A percentile compares a stretch with the other conserved stretches of the same genome.
phyloP scores from a whole-genome alignment of 2,113 vertebrate genomes.

The Alethe castanea region DNA sequence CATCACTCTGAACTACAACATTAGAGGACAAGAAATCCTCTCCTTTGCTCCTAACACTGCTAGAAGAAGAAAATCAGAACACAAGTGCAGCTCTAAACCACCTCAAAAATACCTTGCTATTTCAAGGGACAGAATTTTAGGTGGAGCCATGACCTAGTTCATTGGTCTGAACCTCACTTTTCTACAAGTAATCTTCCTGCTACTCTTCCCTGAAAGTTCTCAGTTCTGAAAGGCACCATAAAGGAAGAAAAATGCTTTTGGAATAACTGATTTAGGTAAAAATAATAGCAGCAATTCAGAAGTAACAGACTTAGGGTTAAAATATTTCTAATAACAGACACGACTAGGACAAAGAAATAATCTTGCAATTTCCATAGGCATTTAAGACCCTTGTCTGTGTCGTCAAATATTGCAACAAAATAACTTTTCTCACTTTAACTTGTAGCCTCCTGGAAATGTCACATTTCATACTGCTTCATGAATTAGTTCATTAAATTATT shows the following conservation, averaged over 20 bases:
- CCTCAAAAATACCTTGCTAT: neutral
- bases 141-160: neutral
- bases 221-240: neutral
- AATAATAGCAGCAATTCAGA: neutral
- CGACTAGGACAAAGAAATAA: neutral
- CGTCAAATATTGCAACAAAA: neutral
- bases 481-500: neutral
- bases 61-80: neutral
- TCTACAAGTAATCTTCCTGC: neutral
- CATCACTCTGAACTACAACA: accelerated
- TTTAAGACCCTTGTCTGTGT: neutral
- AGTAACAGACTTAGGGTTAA: neutral
- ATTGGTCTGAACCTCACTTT: neutral
- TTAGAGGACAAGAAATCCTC: too few relatives aligned
- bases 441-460: neutral
- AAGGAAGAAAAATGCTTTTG: neutral
- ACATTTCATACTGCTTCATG: neutral
- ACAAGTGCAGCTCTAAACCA: neutral
- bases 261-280: neutral
- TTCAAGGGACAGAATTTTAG: neutral
- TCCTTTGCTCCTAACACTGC: neutral
- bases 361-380: neutral
- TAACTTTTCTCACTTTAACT: neutral
- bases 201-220: neutral
- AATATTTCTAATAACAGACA: neutral